Evolutionary conservation across 2,888 invertebrate genomes (phyloP).

Genomic region (Schizaphis graminum): DNA sequence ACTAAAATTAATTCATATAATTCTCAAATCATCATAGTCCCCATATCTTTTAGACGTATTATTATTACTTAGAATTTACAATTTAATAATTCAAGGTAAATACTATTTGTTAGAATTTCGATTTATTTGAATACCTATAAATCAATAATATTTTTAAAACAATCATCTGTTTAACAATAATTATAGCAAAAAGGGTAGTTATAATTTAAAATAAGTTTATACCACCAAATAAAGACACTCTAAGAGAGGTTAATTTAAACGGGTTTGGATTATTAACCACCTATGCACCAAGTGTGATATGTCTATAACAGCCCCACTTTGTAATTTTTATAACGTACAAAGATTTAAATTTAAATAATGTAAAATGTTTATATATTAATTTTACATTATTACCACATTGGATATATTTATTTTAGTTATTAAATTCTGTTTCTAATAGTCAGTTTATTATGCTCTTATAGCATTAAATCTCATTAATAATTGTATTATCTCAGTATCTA

Average conservation of each 20-base stretch:
- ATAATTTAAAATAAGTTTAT: neutral
- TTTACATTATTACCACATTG: neutral
- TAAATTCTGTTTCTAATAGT: neutral
- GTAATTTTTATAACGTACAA: neutral
- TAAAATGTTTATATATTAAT: neutral
- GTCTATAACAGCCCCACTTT: neutral
- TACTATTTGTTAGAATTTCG: neutral
- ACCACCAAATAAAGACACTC: neutral
- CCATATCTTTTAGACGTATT: neutral
- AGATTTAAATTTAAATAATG: neutral
- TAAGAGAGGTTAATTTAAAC: neutral
- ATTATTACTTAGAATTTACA: neutral
- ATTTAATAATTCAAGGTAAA: neutral
- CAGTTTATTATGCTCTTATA: neutral
- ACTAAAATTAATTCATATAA: neutral
- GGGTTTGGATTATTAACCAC: neutral
- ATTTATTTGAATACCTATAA: accelerated
- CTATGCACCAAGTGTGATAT: neutral
- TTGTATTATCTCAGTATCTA: neutral
- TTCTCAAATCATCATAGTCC: neutral
- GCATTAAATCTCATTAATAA: neutral
- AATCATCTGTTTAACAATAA: neutral
- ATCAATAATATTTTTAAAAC: neutral
- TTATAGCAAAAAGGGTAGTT: neutral
- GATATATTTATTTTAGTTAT: neutral